These are phyloP conservation scores for Lutjanus campechanus DNA, from an alignment of 2,797 vertebrate genomes.

Conservation along the genomic window DNA sequence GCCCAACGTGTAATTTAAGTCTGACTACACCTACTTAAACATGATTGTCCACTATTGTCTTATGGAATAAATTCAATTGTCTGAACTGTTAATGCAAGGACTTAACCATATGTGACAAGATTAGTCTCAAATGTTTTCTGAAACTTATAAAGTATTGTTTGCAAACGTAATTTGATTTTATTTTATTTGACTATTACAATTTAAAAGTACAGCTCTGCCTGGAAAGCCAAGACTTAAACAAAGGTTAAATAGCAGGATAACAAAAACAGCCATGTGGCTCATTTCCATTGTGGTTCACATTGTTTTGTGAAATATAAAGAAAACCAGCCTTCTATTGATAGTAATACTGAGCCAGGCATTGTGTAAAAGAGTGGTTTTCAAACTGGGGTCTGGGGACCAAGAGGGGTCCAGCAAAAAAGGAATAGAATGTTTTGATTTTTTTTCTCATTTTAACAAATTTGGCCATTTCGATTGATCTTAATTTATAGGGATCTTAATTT, in stretches of 20 bases:
- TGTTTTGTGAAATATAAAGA: conserved; percentile 7
- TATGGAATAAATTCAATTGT: conserved; percentile 15
- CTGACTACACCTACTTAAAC: conserved; percentile 34
- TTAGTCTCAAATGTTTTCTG: conserved; percentile 30
- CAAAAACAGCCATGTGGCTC: conserved; percentile 6
- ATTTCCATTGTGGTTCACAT: conserved; percentile 31
- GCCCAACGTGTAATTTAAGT: conserved; percentile 24
- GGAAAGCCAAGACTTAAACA: conserved; percentile 12
- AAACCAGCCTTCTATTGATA: conserved; percentile 12
- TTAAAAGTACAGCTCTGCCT: conserved; percentile 2
- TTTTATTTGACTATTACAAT: conserved; percentile 20
- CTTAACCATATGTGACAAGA: conserved; percentile 28
- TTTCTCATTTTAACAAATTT: too few species aligned
- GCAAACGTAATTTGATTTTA: conserved; percentile 3
- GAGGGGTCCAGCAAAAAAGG: too few species aligned
- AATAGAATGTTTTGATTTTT: too few species aligned
- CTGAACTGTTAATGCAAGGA: background rate
- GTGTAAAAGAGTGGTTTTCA: conserved; percentile 6
- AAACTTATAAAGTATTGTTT: conserved; percentile 27
- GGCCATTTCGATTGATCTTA: too few species aligned
- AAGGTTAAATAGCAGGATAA: conserved; percentile 3
- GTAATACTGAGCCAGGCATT: conserved; percentile 13
- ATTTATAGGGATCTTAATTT: too few species aligned
- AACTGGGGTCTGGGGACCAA: too few species aligned
- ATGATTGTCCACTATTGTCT: conserved; percentile 28